Percentiles rank a stretch among this genome's conserved stretches.
These are phyloP conservation scores for Tenthredo scrophulariae DNA, from an alignment of 2,888 invertebrate genomes.

Conservation along the genomic window DNA sequence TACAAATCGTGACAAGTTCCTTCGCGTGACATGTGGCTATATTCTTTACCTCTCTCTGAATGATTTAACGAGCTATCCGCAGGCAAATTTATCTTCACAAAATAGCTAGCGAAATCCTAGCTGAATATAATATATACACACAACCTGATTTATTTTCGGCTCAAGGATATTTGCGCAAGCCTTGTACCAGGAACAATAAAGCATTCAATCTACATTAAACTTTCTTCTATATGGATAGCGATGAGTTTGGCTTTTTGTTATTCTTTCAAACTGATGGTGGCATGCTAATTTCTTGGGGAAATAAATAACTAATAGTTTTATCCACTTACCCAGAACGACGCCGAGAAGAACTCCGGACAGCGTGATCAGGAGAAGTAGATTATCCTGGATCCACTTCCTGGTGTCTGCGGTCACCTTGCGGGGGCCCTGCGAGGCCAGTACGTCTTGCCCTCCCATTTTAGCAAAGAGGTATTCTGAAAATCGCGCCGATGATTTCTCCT, in stretches of 20 bases:
- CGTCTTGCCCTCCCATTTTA: conserved; percentile 84
- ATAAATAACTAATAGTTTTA: background rate
- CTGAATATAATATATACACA: background rate
- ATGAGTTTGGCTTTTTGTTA: background rate
- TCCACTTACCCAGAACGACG: conserved; percentile 84
- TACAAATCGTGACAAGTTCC: background rate
- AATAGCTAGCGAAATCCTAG: conserved; percentile 30
- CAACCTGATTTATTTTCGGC: conserved; percentile 23
- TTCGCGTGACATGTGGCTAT: conserved; percentile 13
- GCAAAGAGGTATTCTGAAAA: conserved; percentile 91
- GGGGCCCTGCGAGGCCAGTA: conserved; percentile 81
- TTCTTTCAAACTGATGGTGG: conserved; percentile 45
- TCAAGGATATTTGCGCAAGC: conserved; percentile 48
- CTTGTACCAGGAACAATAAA: background rate
- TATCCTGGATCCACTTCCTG: conserved; percentile 86
- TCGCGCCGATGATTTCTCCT: conserved; percentile 76
- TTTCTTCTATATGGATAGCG: background rate
- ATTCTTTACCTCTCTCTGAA: background rate
- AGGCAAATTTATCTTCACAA: background rate
- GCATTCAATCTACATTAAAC: background rate
- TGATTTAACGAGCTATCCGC: conserved; percentile 9
- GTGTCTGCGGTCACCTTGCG: conserved; percentile 83
- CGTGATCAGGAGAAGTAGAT: conserved; percentile 89
- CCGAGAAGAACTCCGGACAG: conserved; percentile 89
- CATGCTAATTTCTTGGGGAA: conserved; percentile 19